A percentile compares a stretch with the other conserved stretches of the same genome.
These are phyloP conservation scores for Wasmannia auropunctata DNA, from an alignment of 1,140 invertebrate species.

Conservation along the genomic window DNA sequence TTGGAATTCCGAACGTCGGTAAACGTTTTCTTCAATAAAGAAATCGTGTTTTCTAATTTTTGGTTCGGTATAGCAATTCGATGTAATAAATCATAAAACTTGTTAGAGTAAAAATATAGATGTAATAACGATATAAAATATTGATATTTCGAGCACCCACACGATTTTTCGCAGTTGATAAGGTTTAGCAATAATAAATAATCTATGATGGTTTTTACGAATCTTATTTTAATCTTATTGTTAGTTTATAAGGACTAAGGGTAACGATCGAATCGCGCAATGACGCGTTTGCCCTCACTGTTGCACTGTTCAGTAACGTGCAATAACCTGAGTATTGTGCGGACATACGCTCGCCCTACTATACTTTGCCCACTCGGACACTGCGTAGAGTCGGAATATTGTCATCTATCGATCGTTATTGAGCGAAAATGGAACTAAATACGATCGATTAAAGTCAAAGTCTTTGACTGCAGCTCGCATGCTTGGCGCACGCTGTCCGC, in stretches of 20 bases:
- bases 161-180: not conserved
- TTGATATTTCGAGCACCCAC: not conserved
- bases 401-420: constrained; percentile 40
- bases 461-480: not conserved
- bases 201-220: not conserved
- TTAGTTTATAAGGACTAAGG: not conserved
- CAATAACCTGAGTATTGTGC: constrained; percentile 27
- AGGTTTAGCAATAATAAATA: not conserved
- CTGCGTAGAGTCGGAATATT: not conserved
- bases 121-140: not conserved
- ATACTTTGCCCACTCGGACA: not conserved
- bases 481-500: too few species aligned
- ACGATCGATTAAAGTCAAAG: constrained; percentile 43
- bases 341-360: not conserved
- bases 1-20: not conserved
- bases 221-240: too few species aligned
- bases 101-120: not conserved
- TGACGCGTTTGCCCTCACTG: not conserved
- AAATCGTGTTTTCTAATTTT: not conserved
- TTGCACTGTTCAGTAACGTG: constrained; percentile 25
- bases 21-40: not conserved
- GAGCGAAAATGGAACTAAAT: not conserved
- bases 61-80: not conserved
- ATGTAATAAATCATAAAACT: not conserved
- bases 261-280: not conserved